Conservation (phyloP, 1,140 invertebrate species). For the Tribolium madens region DNA sequence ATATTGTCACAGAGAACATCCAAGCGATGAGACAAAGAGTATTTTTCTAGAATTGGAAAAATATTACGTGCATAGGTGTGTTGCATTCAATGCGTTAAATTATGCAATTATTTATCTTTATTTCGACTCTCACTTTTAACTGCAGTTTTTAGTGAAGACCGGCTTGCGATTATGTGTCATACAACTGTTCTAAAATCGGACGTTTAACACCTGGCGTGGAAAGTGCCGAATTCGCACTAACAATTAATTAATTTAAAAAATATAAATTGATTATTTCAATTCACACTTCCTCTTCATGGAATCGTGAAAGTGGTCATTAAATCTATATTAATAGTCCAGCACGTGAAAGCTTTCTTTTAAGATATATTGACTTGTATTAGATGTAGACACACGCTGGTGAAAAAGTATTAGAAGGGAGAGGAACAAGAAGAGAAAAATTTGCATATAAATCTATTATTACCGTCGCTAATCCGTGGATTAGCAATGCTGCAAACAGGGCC, state of each 20-base stretch:
- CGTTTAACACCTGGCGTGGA: conserved; percentile 5
- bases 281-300: conserved; percentile 16
- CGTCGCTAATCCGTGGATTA: conserved; percentile 74
- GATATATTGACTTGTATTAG: not conserved
- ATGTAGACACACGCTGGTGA: too few species aligned
- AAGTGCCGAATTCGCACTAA: conserved; percentile 1
- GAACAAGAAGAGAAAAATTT: conserved; percentile 3
- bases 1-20: conserved; percentile 74
- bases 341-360: conserved; percentile 18
- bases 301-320: conserved; percentile 40
- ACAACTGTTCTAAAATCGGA: not conserved
- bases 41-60: conserved; percentile 69
- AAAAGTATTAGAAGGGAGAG: too few species aligned
- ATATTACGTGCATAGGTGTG: not conserved
- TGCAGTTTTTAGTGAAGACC: not conserved
- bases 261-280: conserved; percentile 7
- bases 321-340: conserved; percentile 6
- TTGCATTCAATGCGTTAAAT: not conserved
- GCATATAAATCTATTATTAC: conserved; percentile 64
- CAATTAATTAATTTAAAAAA: not conserved
- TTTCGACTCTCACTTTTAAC: not conserved
- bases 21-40: conserved; percentile 72
- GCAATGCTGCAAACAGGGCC: conserved; percentile 70
- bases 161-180: not conserved
- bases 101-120: not conserved